Conservation (phyloP, 53 echinoderm and acorn worm species). For the Pentamera pediparva region DNA sequence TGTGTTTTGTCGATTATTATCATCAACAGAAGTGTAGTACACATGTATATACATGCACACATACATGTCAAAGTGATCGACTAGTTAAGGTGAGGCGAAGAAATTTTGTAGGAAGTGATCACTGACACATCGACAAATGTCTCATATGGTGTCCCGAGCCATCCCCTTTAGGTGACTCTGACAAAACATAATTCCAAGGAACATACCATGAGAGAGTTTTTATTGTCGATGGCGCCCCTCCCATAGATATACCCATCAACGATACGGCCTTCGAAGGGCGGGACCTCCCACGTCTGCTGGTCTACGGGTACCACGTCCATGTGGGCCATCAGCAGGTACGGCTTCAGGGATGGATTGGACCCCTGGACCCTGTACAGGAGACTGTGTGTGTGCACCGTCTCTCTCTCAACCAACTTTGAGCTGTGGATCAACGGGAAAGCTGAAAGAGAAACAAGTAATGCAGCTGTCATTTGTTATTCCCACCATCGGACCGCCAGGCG, state of each 20-base stretch:
- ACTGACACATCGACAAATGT: not conserved
- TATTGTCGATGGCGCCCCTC: conserved; percentile 91
- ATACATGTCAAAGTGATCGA: too few species aligned
- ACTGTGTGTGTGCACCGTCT: conserved; percentile 66
- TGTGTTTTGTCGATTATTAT: too few species aligned
- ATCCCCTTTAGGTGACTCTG: too few species aligned
- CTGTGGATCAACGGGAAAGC: conserved; percentile 75
- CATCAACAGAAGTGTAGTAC: too few species aligned
- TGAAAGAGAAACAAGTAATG: conserved; percentile 24
- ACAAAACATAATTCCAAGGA: not conserved
- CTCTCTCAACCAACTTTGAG: conserved; percentile 67
- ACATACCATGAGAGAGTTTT: conserved; percentile 76
- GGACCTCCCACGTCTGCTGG: conserved; percentile 70
- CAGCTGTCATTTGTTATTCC: too few species aligned
- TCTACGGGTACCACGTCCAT: conserved; percentile 94
- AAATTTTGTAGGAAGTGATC: not conserved
- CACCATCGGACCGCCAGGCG: too few species aligned
- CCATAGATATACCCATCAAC: conserved; percentile 90
- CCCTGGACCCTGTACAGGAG: conserved; percentile 77
- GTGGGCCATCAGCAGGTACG: conserved; percentile 83
- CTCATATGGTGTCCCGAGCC: too few species aligned
- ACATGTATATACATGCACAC: too few species aligned
- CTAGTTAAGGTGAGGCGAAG: too few species aligned
- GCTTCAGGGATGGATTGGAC: conserved; percentile 50
- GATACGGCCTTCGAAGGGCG: conserved; percentile 80